phyloP scores from a whole-genome alignment of 2,797 vertebrate genomes.

The Sebastes miniatus region DNA sequence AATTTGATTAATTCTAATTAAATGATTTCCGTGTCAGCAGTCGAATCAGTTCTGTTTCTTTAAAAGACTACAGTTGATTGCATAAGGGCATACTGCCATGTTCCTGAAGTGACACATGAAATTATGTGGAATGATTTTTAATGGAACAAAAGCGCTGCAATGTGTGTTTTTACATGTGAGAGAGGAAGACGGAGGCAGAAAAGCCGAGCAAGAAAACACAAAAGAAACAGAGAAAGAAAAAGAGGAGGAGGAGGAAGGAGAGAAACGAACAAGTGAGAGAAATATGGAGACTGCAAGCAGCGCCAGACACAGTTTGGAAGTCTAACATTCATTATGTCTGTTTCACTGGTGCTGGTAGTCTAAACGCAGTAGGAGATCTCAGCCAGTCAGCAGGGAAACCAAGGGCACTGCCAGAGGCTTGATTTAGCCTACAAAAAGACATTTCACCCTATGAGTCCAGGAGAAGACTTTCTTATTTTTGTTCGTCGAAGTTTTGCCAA shows the following conservation, averaged over 20 bases:
- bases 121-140: slow-evolving; percentile 18
- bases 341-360: slow-evolving; percentile 55
- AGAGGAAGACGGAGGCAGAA: neutral
- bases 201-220: neutral
- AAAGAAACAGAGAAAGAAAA: neutral
- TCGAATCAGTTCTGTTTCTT: slow-evolving; percentile 34
- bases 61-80: slow-evolving; percentile 29
- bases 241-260: neutral
- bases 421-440: slow-evolving; percentile 70
- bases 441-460: slow-evolving; percentile 61
- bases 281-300: slow-evolving; percentile 48
- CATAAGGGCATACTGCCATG: slow-evolving; percentile 8
- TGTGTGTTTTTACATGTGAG: slow-evolving; percentile 13
- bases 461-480: slow-evolving; percentile 35
- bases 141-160: slow-evolving; percentile 3
- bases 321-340: slow-evolving; percentile 68
- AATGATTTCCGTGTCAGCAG: slow-evolving; percentile 39
- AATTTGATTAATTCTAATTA: slow-evolving; percentile 58
- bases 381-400: slow-evolving; percentile 56
- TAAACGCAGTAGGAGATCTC: slow-evolving; percentile 58
- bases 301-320: slow-evolving; percentile 48
- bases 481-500: slow-evolving; percentile 59
- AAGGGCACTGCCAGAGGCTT: slow-evolving; percentile 57
- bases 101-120: slow-evolving; percentile 32
- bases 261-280: slow-evolving; percentile 34